A percentile compares a stretch with the other conserved stretches of the same genome.
Conservation (phyloP, 1,140 invertebrate genomes). For the Lethocerus indicus region DNA sequence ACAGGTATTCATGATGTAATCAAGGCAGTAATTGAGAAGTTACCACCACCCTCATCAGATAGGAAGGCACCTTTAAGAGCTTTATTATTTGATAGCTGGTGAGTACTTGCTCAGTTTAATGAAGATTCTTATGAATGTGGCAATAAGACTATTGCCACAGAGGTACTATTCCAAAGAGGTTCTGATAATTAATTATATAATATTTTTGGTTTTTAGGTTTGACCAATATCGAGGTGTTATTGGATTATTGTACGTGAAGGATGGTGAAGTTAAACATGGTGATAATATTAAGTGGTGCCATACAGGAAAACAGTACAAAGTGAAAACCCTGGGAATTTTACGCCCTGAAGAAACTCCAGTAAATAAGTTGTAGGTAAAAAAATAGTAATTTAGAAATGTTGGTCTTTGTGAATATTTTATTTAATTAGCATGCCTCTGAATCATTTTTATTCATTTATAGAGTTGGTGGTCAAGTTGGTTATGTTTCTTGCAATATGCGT, state of each 20-base stretch:
- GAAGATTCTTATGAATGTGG: too few species aligned
- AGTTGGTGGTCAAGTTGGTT: constrained; percentile 64
- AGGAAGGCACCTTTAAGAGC: constrained; percentile 48
- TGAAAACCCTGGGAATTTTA: constrained; percentile 64
- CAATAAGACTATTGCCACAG: too few species aligned
- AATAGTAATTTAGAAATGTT: not conserved
- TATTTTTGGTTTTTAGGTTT: constrained; percentile 43
- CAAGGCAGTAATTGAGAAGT: constrained; percentile 52
- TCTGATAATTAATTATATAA: constrained; percentile 34
- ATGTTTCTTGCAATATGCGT: constrained; percentile 66
- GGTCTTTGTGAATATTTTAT: not conserved
- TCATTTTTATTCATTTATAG: constrained; percentile 25
- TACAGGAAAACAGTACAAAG: constrained; percentile 45
- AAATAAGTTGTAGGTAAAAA: constrained; percentile 41
- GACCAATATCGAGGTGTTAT: constrained; percentile 75
- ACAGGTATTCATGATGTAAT: constrained; percentile 61
- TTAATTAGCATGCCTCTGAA: not conserved
- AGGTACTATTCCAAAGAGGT: constrained; percentile 18
- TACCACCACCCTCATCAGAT: constrained; percentile 54
- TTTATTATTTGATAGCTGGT: constrained; percentile 89
- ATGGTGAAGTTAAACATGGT: constrained; percentile 48
- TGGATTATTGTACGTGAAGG: constrained; percentile 57
- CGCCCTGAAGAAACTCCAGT: constrained; percentile 56
- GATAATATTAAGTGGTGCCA: constrained; percentile 40
- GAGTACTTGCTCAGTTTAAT: constrained; percentile 24